phyloP scores from a whole-genome alignment of 1,140 invertebrate species.

The Formica exsecta region DNA sequence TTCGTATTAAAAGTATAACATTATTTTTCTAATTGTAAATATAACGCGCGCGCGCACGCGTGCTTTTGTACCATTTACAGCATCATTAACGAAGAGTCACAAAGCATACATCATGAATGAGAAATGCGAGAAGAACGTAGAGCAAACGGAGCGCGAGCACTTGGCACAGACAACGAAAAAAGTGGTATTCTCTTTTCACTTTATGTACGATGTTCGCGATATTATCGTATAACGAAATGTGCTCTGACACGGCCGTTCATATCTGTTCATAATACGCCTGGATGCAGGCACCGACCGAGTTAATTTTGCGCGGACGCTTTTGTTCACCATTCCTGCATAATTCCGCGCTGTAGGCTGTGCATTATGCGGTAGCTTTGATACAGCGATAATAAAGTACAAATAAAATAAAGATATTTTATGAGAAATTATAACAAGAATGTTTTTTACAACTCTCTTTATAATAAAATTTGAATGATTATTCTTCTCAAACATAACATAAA shows the following conservation, averaged over 20 bases:
- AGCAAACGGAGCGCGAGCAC: not conserved
- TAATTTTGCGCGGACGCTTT: slow-evolving; percentile 66
- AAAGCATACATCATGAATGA: slow-evolving; percentile 39
- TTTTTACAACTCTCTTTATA: not conserved
- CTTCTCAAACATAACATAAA: not conserved
- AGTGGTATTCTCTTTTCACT: slow-evolving; percentile 50
- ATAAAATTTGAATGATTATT: slow-evolving; percentile 6
- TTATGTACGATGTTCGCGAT: slow-evolving; percentile 41
- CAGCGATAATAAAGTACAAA: slow-evolving; percentile 32
- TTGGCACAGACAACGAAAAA: slow-evolving; percentile 54
- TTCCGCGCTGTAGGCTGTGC: slow-evolving; percentile 33
- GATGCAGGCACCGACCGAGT: slow-evolving; percentile 66
- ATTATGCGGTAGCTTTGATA: slow-evolving; percentile 59
- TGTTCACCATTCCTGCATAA: slow-evolving; percentile 61
- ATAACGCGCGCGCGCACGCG: not conserved
- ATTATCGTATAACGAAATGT: slow-evolving; percentile 63
- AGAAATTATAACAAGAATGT: slow-evolving; percentile 29
- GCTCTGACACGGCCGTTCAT: slow-evolving; percentile 59
- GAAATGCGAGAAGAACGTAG: slow-evolving; percentile 17
- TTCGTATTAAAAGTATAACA: slow-evolving; percentile 40
- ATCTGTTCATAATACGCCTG: slow-evolving; percentile 72
- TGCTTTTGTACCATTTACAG: slow-evolving; percentile 1
- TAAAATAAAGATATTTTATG: slow-evolving; percentile 40
- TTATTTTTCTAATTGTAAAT: slow-evolving; percentile 26
- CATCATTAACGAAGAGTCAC: slow-evolving; percentile 1